Evolutionary conservation across 2,888 invertebrate species (phyloP).

Genomic region (Brachyptera risi): DNA sequence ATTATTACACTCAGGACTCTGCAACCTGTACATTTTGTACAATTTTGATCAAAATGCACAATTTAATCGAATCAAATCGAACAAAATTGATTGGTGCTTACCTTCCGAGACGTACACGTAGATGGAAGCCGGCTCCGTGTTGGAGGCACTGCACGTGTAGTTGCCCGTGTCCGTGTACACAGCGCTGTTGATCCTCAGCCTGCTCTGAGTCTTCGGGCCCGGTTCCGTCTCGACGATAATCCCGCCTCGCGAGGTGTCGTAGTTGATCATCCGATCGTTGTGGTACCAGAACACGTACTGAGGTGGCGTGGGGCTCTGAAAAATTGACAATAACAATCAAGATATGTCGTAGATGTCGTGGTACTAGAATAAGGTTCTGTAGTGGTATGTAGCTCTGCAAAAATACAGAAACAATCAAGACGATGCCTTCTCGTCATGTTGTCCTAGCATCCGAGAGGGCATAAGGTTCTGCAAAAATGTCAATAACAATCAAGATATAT

Average conservation of each 20-base stretch:
- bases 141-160: constrained; percentile 86
- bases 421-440: not conserved
- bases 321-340: too few species aligned
- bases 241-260: constrained; percentile 77
- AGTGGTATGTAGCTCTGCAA: constrained; percentile 86
- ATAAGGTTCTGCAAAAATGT: too few species aligned
- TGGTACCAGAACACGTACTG: constrained; percentile 96
- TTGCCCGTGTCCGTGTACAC: constrained; percentile 84
- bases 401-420: constrained; percentile 15
- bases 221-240: constrained; percentile 80
- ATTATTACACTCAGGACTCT: too few species aligned
- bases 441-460: too few species aligned
- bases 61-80: too few species aligned
- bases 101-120: constrained; percentile 89
- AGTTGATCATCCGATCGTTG: constrained; percentile 91
- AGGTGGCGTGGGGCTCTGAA: constrained; percentile 85
- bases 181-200: constrained; percentile 77
- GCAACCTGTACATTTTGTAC: too few species aligned
- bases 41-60: too few species aligned
- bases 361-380: constrained; percentile 93
- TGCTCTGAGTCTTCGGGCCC: constrained; percentile 79
- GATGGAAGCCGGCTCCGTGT: constrained; percentile 84
- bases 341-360: too few species aligned
- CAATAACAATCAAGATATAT: too few species aligned
- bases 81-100: constrained; percentile 47